These are phyloP conservation scores for Phalera bucephala DNA, from an alignment of 2,888 invertebrate species.

Conservation along the genomic window DNA sequence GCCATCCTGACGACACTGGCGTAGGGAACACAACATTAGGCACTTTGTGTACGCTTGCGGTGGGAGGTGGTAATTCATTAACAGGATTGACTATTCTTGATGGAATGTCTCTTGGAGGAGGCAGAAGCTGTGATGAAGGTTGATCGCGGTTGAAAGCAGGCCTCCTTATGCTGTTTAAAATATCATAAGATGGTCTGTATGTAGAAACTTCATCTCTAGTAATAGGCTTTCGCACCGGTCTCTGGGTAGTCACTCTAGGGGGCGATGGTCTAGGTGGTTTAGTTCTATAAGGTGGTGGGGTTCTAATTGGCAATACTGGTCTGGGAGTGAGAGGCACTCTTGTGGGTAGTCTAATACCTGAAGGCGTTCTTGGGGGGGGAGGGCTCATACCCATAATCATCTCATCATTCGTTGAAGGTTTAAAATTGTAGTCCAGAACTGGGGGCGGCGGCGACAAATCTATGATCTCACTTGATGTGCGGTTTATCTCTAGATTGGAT, in stretches of 20 bases:
- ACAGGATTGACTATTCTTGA: slow-evolving; percentile 42
- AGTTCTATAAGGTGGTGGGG: slow-evolving; percentile 60
- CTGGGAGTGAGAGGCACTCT: slow-evolving; percentile 54
- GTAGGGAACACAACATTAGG: slow-evolving; percentile 70
- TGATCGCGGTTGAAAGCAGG: slow-evolving; percentile 61
- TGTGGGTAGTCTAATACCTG: slow-evolving; percentile 49
- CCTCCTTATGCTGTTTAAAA: slow-evolving; percentile 61
- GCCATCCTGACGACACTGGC: slow-evolving; percentile 69
- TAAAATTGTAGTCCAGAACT: slow-evolving; percentile 66
- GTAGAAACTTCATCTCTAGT: slow-evolving; percentile 70
- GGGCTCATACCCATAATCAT: slow-evolving; percentile 83
- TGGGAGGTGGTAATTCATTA: slow-evolving; percentile 39
- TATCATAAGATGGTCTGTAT: slow-evolving; percentile 66
- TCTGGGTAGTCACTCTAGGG: slow-evolving; percentile 53
- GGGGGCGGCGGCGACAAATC: slow-evolving; percentile 80
- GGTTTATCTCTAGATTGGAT: slow-evolving; percentile 51
- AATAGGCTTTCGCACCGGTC: slow-evolving; percentile 58
- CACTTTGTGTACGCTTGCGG: slow-evolving; percentile 32
- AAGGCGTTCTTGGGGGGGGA: slow-evolving; percentile 66
- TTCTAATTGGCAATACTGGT: slow-evolving; percentile 56
- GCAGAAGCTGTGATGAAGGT: slow-evolving; percentile 66
- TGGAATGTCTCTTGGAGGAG: slow-evolving; percentile 60
- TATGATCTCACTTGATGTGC: slow-evolving; percentile 66
- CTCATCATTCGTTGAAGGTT: slow-evolving; percentile 70
- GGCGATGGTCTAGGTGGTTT: slow-evolving; percentile 61